phyloP scores from a whole-genome alignment of 2,113 vertebrate genomes.

The Pica pica region DNA sequence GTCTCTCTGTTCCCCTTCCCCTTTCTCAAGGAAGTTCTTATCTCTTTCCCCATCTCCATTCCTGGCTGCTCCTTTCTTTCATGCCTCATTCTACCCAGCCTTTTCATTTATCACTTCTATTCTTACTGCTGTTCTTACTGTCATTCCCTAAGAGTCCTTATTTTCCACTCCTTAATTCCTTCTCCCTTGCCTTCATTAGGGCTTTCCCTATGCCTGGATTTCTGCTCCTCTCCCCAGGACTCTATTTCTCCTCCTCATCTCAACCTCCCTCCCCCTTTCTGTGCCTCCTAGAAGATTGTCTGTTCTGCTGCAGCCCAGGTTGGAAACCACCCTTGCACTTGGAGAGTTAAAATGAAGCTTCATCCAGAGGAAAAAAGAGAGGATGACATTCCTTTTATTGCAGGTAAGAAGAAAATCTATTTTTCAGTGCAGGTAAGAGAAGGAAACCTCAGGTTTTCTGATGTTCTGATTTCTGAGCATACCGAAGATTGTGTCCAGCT shows the following conservation, averaged over 20 bases:
- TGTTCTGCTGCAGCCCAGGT: background rate
- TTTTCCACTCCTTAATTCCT: background rate
- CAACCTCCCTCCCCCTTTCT: background rate
- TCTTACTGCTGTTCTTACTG: background rate
- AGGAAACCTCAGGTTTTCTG: background rate
- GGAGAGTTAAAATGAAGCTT: background rate
- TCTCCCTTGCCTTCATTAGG: background rate
- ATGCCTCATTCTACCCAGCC: background rate
- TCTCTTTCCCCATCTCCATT: background rate
- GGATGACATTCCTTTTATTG: background rate
- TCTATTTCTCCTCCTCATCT: accelerated
- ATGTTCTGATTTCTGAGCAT: background rate
- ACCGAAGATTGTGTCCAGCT: background rate
- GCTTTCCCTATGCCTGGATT: background rate
- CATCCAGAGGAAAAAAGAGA: background rate
- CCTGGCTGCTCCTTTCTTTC: background rate
- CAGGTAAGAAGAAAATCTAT: background rate
- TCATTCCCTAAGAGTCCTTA: background rate
- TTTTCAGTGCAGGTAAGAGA: background rate
- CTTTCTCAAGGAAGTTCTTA: background rate
- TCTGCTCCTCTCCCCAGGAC: background rate
- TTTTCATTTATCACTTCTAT: background rate
- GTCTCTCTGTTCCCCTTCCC: background rate
- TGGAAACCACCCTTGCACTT: background rate
- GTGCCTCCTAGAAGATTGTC: background rate